phyloP scores from a whole-genome alignment of 2,113 vertebrate species.

The Shinisaurus crocodilurus region DNA sequence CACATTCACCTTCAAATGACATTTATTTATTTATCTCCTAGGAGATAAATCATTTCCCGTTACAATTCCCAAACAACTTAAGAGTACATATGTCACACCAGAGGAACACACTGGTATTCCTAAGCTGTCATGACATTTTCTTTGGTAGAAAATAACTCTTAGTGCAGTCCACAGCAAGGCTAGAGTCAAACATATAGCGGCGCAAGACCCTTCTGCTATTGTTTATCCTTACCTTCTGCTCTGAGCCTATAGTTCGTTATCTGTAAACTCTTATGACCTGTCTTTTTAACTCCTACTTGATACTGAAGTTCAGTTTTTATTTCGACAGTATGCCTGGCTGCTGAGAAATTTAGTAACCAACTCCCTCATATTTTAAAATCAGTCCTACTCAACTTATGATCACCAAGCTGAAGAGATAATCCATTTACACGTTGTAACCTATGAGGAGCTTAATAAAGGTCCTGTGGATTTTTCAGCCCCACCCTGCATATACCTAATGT shows the following conservation, averaged over 20 bases:
- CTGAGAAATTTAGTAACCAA: too few relatives aligned
- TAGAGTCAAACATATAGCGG: not conserved
- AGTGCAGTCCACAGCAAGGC: not conserved
- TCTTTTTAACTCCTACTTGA: too few relatives aligned
- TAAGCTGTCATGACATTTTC: not conserved
- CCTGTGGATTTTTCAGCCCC: too few relatives aligned
- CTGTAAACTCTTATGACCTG: too few relatives aligned
- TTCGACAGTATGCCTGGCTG: too few relatives aligned
- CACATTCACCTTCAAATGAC: not conserved
- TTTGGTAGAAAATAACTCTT: not conserved
- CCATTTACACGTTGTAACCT: too few relatives aligned
- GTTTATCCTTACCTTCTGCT: not conserved
- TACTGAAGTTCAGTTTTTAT: too few relatives aligned
- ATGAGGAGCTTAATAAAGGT: too few relatives aligned
- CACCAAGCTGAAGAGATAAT: too few relatives aligned
- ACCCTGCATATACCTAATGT: too few relatives aligned
- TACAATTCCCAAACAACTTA: not conserved
- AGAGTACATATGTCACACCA: rapidly evolving
- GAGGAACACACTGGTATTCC: not conserved
- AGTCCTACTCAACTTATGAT: too few relatives aligned
- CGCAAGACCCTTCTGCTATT: not conserved
- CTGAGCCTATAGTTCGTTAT: not conserved
- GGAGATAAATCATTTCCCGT: not conserved
- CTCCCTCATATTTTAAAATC: too few relatives aligned
- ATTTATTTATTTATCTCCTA: not conserved